These are phyloP conservation scores for Lerista edwardsae DNA, from an alignment of 2,797 vertebrate genomes.

Conservation along the genomic window DNA sequence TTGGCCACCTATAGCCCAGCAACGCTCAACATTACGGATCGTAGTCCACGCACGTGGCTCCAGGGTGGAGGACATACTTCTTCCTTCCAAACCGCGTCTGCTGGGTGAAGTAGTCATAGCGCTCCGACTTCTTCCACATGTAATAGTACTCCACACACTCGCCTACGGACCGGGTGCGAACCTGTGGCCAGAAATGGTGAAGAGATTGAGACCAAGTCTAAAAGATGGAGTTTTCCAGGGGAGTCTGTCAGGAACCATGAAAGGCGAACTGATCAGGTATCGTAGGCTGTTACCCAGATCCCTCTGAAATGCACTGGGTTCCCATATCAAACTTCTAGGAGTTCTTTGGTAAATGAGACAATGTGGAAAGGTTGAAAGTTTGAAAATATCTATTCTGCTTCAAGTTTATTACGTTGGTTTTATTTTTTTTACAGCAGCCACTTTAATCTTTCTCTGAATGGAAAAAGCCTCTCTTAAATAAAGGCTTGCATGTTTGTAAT, in stretches of 20 bases:
- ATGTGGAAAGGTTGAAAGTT: too few species aligned
- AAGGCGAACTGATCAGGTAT: neutral
- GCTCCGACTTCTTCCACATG: constrained; percentile 97
- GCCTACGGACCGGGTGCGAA: constrained; percentile 92
- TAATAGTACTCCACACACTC: constrained; percentile 98
- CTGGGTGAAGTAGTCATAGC: constrained; percentile 92
- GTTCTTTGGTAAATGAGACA: neutral
- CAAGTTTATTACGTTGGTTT: too few species aligned
- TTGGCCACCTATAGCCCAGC: neutral
- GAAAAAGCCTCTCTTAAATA: too few species aligned
- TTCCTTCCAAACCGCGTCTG: constrained; percentile 90
- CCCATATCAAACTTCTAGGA: too few species aligned
- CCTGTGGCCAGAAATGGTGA: constrained; percentile 73
- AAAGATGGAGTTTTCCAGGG: neutral
- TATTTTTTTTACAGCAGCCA: too few species aligned
- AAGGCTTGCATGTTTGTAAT: too few species aligned
- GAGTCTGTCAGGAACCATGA: too few species aligned
- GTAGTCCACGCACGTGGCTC: constrained; percentile 84
- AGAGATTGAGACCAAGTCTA: neutral
- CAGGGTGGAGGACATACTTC: constrained; percentile 87
- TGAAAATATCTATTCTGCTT: too few species aligned
- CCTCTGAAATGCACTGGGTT: neutral
- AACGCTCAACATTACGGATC: constrained; percentile 48
- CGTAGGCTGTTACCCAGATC: neutral
- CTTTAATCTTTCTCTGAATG: too few species aligned